Percentiles rank a stretch among this genome's conserved stretches.
phyloP scores from a whole-genome alignment of 2,888 invertebrate genomes.

The Timandra comae region DNA sequence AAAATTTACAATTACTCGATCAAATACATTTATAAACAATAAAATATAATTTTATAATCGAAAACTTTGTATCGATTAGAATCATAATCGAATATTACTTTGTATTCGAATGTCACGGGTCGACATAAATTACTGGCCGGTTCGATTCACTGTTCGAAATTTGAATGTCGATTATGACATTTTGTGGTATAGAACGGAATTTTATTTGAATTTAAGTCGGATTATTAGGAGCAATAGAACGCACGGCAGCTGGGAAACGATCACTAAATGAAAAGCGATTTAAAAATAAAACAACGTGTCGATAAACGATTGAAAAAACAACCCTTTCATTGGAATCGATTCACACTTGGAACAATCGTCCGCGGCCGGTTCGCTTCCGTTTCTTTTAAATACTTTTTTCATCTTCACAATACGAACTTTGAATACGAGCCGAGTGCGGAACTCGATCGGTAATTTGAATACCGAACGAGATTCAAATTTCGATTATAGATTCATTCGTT shows the following conservation, averaged over 20 bases:
- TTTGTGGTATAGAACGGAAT: too few relatives aligned
- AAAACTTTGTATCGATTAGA: too few relatives aligned
- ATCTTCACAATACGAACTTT: slow-evolving; percentile 44
- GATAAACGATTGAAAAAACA: slow-evolving; percentile 58
- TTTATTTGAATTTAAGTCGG: too few relatives aligned
- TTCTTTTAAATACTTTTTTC: slow-evolving; percentile 58
- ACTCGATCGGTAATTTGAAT: slow-evolving; percentile 66
- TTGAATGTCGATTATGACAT: too few relatives aligned
- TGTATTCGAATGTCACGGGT: too few relatives aligned
- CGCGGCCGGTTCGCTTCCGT: slow-evolving; percentile 74
- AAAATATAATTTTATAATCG: slow-evolving; percentile 57
- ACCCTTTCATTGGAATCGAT: slow-evolving; percentile 67
- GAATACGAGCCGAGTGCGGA: slow-evolving; percentile 50
- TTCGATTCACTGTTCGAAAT: too few relatives aligned
- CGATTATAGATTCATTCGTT: slow-evolving; percentile 74
- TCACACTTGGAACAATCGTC: slow-evolving; percentile 71
- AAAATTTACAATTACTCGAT: slow-evolving; percentile 70
- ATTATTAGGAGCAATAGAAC: too few relatives aligned
- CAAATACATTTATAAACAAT: slow-evolving; percentile 60
- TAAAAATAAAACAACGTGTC: slow-evolving; percentile 53
- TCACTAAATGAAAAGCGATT: slow-evolving; percentile 34
- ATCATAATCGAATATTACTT: too few relatives aligned
- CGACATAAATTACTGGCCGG: too few relatives aligned
- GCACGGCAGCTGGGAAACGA: not conserved
- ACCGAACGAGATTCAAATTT: slow-evolving; percentile 63